Conservation (phyloP, 2,113 vertebrate species). For the Cranoglanis bouderius region DNA sequence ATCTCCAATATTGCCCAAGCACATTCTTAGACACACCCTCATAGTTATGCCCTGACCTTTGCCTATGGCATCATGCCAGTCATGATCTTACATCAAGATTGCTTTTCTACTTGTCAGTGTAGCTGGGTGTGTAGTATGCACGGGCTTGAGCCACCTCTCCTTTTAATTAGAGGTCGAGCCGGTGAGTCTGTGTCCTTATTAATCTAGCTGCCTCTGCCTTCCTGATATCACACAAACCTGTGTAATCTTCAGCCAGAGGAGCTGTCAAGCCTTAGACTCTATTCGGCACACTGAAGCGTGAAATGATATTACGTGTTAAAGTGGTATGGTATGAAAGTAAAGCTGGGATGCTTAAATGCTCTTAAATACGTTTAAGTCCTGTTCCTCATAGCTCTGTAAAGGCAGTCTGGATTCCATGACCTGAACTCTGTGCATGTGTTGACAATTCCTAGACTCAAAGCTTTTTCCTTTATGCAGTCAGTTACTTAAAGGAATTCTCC, state of each 20-base stretch:
- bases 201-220: constrained; percentile 32
- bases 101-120: constrained; percentile 20
- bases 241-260: constrained; percentile 60
- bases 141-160: constrained; percentile 38
- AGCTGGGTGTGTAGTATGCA: constrained; percentile 35
- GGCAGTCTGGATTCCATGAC: not conserved
- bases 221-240: constrained; percentile 49
- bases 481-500: not conserved
- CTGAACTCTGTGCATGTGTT: constrained; percentile 14
- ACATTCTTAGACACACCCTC: constrained; percentile 35
- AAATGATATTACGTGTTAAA: constrained; percentile 71
- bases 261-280: constrained; percentile 49
- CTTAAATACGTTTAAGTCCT: constrained; percentile 66
- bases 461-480: not conserved
- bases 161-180: constrained; percentile 49
- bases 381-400: constrained; percentile 30
- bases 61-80: constrained; percentile 36
- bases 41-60: constrained; percentile 37
- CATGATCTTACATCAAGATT: constrained; percentile 40
- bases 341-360: constrained; percentile 67
- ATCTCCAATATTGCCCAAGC: constrained; percentile 38
- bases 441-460: constrained; percentile 29
- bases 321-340: constrained; percentile 63
- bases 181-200: constrained; percentile 41
- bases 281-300: constrained; percentile 59